Evolutionary conservation across 2,113 vertebrate species (phyloP).

Genomic region (Vulpes vulpes): DNA sequence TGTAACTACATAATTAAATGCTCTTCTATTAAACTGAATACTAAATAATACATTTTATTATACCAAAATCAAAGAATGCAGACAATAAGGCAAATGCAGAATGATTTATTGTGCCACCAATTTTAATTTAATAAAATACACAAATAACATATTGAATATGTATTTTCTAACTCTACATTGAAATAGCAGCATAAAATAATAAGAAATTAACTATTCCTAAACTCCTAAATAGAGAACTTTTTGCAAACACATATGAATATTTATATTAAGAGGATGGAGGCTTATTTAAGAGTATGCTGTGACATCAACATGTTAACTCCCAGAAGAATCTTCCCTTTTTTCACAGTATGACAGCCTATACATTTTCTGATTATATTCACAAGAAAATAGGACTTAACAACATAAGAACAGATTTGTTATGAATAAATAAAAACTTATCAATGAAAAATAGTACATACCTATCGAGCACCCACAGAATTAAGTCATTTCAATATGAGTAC

Average conservation of each 20-base stretch:
- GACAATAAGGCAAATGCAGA: conserved; percentile 1
- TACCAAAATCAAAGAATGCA: conserved; percentile 19
- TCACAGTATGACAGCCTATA: not conserved
- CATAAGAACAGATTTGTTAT: not conserved
- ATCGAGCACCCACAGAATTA: not conserved
- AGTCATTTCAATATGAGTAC: conserved; percentile 11
- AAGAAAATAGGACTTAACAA: not conserved
- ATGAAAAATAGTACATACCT: not conserved
- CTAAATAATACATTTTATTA: not conserved
- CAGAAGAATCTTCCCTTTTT: not conserved
- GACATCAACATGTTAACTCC: not conserved
- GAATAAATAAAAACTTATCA: conserved; percentile 10
- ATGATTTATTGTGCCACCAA: conserved; percentile 31
- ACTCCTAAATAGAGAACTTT: not conserved
- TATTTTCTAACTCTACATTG: not conserved
- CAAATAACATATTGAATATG: not conserved
- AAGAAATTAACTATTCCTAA: not conserved
- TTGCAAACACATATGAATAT: not conserved
- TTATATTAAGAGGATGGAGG: not conserved
- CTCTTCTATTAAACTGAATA: not conserved
- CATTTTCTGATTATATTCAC: conserved; percentile 28
- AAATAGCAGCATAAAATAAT: not conserved
- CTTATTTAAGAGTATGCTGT: not conserved
- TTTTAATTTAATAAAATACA: conserved; percentile 33
- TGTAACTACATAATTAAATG: not conserved